A percentile compares a stretch with the other conserved stretches of the same genome.
These are phyloP conservation scores for Drosophila imparisetae DNA, from an alignment of 2,888 invertebrate genomes.

Conservation along the genomic window DNA sequence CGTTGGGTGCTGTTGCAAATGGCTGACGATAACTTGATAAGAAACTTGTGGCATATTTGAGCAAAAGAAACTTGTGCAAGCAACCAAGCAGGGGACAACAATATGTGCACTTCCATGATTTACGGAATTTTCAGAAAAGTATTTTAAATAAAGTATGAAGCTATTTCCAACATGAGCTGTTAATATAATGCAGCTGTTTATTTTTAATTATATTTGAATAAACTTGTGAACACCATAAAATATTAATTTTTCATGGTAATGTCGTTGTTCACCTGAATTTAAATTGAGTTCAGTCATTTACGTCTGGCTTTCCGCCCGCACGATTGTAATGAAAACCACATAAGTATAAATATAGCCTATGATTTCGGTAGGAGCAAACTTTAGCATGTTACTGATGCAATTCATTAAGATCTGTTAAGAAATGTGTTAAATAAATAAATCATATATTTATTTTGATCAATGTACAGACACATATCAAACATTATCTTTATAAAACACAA, in stretches of 20 bases:
- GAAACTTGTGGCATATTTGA: conserved; percentile 49
- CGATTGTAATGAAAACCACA: neutral
- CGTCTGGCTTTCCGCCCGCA: neutral
- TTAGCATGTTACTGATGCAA: neutral
- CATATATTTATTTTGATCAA: neutral
- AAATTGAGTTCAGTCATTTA: neutral
- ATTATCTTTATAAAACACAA: neutral
- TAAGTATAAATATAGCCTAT: neutral
- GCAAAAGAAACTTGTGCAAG: conserved; percentile 4
- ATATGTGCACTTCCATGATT: conserved; percentile 9
- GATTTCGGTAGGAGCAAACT: neutral
- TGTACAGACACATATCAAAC: neutral
- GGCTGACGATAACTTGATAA: conserved; percentile 54
- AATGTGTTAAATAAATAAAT: neutral
- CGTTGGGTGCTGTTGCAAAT: conserved; percentile 18
- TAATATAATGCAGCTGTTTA: conserved; percentile 5
- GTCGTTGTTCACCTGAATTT: neutral
- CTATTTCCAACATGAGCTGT: conserved; percentile 17
- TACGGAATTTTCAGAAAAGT: conserved; percentile 9
- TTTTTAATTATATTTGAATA: neutral
- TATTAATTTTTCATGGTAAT: neutral
- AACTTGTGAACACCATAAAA: neutral
- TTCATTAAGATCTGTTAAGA: neutral
- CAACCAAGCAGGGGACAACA: neutral
- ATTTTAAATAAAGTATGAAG: neutral